Conservation (phyloP, 2,888 invertebrate species). For the Pandemis heparana region DNA sequence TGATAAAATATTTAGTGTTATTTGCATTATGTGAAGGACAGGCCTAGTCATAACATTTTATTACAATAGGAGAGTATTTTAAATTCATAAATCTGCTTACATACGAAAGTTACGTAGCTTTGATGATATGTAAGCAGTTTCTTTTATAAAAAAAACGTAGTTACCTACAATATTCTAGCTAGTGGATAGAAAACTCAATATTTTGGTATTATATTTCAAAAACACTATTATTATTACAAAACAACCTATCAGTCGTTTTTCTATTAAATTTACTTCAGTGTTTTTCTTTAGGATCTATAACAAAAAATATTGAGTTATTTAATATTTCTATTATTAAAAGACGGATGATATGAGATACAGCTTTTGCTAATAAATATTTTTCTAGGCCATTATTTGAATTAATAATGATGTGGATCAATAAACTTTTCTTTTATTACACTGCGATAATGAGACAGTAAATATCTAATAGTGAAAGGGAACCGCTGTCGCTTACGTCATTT, state of each 20-base stretch:
- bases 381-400: conserved; percentile 51
- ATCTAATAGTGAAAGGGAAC: background rate
- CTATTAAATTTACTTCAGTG: conserved; percentile 4
- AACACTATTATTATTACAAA: conserved; percentile 13
- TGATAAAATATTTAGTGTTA: background rate
- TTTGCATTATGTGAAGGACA: conserved; percentile 20
- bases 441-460: conserved; percentile 6
- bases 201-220: conserved; percentile 26
- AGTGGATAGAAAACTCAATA: conserved; percentile 35
- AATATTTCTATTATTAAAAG: conserved; percentile 49
- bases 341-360: conserved; percentile 69
- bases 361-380: conserved; percentile 40
- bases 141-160: conserved; percentile 32
- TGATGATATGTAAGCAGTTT: conserved; percentile 41
- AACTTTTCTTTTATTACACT: conserved; percentile 17
- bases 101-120: conserved; percentile 39
- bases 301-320: conserved; percentile 34
- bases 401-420: conserved; percentile 26
- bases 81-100: conserved; percentile 41
- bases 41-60: conserved; percentile 31
- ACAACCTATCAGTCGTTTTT: conserved; percentile 7
- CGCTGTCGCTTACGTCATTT: conserved; percentile 10
- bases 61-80: conserved; percentile 42
- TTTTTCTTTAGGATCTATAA: conserved; percentile 9
- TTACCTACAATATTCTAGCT: conserved; percentile 38